Evolutionary conservation across 2,113 vertebrate species (phyloP), one percentile per base, ranked within the genome.

Genomic region (Carollia perspicillata): DNA sequence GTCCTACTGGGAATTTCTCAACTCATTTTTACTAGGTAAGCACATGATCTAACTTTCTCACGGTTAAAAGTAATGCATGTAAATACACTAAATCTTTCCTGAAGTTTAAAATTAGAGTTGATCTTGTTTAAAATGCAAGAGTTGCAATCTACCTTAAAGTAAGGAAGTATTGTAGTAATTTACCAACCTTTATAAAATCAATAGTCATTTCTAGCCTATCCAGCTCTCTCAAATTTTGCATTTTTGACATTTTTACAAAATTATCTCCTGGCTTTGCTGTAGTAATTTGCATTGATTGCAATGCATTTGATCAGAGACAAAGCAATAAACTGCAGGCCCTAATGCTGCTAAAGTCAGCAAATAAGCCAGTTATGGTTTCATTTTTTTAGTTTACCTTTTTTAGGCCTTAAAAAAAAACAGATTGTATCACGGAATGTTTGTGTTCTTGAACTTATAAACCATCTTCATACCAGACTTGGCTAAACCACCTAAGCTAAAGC

Each of bases 211-310:
- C 85, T 84, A 97, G 89, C 94, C 92, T 93, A 97, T 97, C 95
- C 93, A 95, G 85, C 93, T 97, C 97, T 97, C 93, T 77, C 92
- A 97, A 97, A 97, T 97, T 98, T 98, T 98, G 97, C 97, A 94
- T 98, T 98, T 98, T 95, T 96, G 97, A 97, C 94, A 96, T 96
- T 95, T 97, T 98, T 98, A 92, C 94, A 97, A 95, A 98, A 98
- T 98, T 98, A 98, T 98, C 93, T 98, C 68, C 89, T 97, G 93
- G 89, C 94, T 95, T 90, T 89, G 97, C 95, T 95, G 79, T 97
- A 96, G 97, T 98, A 98, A 98, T 98, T 97, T 51, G 18, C 97
- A 98, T 98, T 98, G 98, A 98, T 98, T 98, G 68, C 90, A 78
- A 93, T 94, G 72, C n/a, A 94, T 63, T 97, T 98, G 95, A 98